Conservation (phyloP, 2,113 vertebrate species). For the Perca flavescens region DNA sequence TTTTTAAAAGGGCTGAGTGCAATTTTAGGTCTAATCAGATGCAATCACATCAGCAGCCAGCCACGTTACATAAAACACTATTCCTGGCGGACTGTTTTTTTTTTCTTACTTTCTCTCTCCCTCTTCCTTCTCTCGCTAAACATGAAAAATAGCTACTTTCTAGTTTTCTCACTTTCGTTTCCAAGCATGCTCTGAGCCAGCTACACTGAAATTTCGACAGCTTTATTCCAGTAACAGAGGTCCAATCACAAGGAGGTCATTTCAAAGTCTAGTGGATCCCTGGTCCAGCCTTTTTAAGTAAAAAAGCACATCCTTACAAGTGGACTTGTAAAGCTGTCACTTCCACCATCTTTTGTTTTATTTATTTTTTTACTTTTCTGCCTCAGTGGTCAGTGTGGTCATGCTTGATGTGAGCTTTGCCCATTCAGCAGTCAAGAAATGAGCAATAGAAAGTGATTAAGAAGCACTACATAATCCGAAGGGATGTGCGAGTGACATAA, state of each 20-base stretch:
- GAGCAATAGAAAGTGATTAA: constrained; percentile 9
- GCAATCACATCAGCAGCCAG: constrained; percentile 73
- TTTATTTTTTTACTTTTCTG: neutral
- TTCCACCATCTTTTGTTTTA: neutral
- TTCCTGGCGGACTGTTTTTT: constrained; percentile 51
- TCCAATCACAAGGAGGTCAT: neutral
- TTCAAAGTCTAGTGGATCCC: neutral
- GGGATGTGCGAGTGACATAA: constrained; percentile 34
- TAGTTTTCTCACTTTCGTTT: constrained; percentile 6
- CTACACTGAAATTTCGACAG: neutral
- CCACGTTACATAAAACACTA: constrained; percentile 68
- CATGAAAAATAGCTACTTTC: constrained; percentile 5
- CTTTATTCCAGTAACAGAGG: neutral
- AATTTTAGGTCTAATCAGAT: constrained; percentile 70
- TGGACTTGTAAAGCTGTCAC: neutral
- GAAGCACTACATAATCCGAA: constrained; percentile 17
- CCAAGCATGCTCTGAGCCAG: neutral
- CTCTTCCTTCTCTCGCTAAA: constrained; percentile 7
- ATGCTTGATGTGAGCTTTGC: constrained; percentile 31
- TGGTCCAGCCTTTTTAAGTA: neutral
- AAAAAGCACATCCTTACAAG: neutral
- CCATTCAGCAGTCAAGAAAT: constrained; percentile 27
- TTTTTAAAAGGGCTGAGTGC: constrained; percentile 57
- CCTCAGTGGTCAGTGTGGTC: constrained; percentile 4
- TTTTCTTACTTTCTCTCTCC: neutral